A percentile compares a stretch with the other conserved stretches of the same genome.
Conservation (phyloP, 1,140 invertebrate species). For the Euura saliciscinereae region DNA sequence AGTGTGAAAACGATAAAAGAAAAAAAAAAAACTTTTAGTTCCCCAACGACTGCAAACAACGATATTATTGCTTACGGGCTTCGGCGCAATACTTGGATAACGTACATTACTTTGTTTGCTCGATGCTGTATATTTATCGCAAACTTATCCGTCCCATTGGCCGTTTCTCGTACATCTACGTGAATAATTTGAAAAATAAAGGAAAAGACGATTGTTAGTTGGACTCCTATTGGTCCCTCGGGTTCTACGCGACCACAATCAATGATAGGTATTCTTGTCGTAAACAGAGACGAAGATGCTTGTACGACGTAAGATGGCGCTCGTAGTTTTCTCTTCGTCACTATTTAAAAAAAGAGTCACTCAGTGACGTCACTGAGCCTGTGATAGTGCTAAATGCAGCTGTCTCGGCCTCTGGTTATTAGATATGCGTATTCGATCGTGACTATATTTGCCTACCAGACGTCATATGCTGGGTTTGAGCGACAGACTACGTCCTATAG, state of each 20-base stretch:
- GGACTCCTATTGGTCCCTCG: not conserved
- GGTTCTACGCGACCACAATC: not conserved
- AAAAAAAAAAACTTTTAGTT: not conserved
- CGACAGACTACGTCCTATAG: not conserved
- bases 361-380: too few species aligned
- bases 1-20: not conserved
- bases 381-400: too few species aligned
- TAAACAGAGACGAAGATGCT: conserved; percentile 5
- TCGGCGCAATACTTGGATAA: not conserved
- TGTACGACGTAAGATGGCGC: not conserved
- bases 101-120: not conserved
- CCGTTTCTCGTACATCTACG: not conserved
- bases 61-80: not conserved
- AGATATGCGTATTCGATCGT: too few species aligned
- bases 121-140: not conserved
- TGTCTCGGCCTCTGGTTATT: too few species aligned
- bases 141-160: not conserved
- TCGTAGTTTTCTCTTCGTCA: conserved; percentile 1
- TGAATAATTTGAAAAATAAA: not conserved
- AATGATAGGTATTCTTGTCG: not conserved
- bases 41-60: not conserved
- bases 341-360: not conserved
- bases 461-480: not conserved
- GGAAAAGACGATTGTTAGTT: not conserved
- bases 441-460: too few species aligned